A percentile compares a stretch with the other conserved stretches of the same genome.
These are phyloP conservation scores for Liodrosophila aerea DNA, from an alignment of 2,888 invertebrate genomes.

Conservation along the genomic window DNA sequence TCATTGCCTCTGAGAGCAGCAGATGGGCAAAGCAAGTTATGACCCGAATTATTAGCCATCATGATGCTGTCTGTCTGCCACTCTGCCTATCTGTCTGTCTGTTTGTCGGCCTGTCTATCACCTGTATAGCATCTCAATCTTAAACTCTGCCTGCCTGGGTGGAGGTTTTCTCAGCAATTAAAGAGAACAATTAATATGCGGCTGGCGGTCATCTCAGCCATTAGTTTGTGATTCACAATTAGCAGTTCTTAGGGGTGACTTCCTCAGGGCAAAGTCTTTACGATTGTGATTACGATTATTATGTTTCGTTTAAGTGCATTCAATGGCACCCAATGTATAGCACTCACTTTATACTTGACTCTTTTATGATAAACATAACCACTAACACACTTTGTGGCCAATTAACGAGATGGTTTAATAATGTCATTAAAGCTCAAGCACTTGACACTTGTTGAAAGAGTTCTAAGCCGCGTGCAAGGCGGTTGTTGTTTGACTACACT, in stretches of 20 bases:
- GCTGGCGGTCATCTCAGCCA: conserved; percentile 47
- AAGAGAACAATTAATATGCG: conserved; percentile 62
- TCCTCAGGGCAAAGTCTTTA: conserved; percentile 55
- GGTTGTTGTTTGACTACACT: too few species aligned
- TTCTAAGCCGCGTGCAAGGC: neutral
- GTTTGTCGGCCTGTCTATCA: neutral
- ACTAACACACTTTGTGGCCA: conserved; percentile 39
- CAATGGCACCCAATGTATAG: conserved; percentile 22
- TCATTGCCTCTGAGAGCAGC: conserved; percentile 64
- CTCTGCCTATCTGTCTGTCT: conserved; percentile 2
- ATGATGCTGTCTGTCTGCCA: neutral
- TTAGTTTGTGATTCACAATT: too few species aligned
- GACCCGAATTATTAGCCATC: conserved; percentile 61
- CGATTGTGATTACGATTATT: conserved; percentile 2
- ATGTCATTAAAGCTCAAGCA: conserved; percentile 26
- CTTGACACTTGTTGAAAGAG: conserved; percentile 2
- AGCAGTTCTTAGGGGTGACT: conserved; percentile 56
- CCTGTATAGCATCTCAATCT: conserved; percentile 12
- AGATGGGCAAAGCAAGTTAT: conserved; percentile 62
- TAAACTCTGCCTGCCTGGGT: conserved; percentile 25
- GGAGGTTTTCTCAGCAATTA: conserved; percentile 54
- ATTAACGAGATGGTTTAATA: conserved; percentile 28
- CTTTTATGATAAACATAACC: conserved; percentile 15
- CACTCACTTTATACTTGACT: conserved; percentile 20
- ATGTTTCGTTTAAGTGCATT: conserved; percentile 21